These are phyloP conservation scores for Ceratothoa steindachneri DNA, from an alignment of 2,888 invertebrate genomes.

Conservation along the genomic window DNA sequence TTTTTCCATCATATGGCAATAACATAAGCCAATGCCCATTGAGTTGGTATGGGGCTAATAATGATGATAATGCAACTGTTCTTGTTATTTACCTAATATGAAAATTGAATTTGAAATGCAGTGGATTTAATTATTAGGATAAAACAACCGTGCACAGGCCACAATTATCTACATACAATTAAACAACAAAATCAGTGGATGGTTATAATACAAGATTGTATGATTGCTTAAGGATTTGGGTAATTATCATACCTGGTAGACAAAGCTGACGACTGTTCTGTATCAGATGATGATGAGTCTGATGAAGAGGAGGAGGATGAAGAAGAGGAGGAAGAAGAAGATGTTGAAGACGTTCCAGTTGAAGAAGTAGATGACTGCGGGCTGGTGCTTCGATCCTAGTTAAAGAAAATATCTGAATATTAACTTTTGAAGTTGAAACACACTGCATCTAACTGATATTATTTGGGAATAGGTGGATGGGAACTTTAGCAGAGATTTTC, in stretches of 20 bases:
- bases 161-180: not conserved
- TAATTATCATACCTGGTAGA: conserved; percentile 39
- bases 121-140: no score
- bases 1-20: no score
- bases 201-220: no score
- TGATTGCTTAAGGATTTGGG: no score
- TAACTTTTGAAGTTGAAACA: not conserved
- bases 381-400: conserved; percentile 38
- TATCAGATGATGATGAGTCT: conserved; percentile 45
- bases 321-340: conserved; percentile 40
- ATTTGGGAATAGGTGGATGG: no score
- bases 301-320: conserved; percentile 44
- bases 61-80: no score
- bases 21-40: no score
- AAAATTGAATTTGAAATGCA: no score
- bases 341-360: conserved; percentile 42
- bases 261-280: conserved; percentile 46
- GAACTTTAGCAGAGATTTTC: no score
- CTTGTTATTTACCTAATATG: no score
- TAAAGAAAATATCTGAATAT: not conserved
- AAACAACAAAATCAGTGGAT: not conserved
- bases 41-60: no score
- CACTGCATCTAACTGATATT: not conserved
- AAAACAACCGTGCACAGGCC: no score
- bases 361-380: conserved; percentile 44